Conservation (phyloP, 1,140 invertebrate genomes). For the Drosophila jambulina region DNA sequence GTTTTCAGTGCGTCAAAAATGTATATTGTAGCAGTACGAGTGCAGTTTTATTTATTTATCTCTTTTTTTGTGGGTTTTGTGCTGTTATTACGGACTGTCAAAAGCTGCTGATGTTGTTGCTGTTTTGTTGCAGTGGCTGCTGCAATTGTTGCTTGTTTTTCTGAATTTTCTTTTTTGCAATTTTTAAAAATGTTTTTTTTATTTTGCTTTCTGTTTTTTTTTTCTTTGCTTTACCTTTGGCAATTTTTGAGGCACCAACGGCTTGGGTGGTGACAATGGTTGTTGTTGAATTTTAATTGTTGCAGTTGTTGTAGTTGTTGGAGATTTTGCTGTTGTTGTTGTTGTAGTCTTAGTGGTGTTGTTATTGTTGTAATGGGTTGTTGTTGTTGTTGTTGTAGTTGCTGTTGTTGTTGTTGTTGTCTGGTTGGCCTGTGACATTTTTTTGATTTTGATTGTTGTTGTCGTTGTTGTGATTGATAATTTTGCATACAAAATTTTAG, state of each 20-base stretch:
- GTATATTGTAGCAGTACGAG: conserved; percentile 28
- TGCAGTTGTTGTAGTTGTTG: conserved; percentile 58
- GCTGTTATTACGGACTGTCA: conserved; percentile 38
- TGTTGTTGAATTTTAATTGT: conserved; percentile 83
- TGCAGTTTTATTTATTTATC: conserved; percentile 3
- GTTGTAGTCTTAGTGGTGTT: conserved; percentile 64
- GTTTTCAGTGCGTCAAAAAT: conserved; percentile 13
- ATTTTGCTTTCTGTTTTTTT: conserved; percentile 33
- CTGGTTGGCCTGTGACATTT: conserved; percentile 56
- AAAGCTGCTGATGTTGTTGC: conserved; percentile 45
- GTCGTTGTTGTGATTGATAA: conserved; percentile 51
- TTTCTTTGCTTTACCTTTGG: conserved; percentile 77
- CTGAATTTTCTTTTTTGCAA: not conserved
- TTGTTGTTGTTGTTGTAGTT: conserved; percentile 45
- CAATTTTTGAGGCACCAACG: conserved; percentile 81
- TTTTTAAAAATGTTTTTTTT: conserved; percentile 28
- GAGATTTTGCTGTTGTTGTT: conserved; percentile 44
- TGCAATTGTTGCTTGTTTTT: conserved; percentile 34
- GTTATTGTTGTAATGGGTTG: conserved; percentile 64
- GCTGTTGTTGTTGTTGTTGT: conserved; percentile 55
- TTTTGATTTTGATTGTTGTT: conserved; percentile 51
- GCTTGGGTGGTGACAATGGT: conserved; percentile 85
- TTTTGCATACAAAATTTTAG: conserved; percentile 52
- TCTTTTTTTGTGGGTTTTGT: conserved; percentile 13
- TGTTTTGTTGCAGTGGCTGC: conserved; percentile 36